Evolutionary conservation across 2,113 vertebrate species (phyloP).

Genomic region (Coregonus clupeaformis): DNA sequence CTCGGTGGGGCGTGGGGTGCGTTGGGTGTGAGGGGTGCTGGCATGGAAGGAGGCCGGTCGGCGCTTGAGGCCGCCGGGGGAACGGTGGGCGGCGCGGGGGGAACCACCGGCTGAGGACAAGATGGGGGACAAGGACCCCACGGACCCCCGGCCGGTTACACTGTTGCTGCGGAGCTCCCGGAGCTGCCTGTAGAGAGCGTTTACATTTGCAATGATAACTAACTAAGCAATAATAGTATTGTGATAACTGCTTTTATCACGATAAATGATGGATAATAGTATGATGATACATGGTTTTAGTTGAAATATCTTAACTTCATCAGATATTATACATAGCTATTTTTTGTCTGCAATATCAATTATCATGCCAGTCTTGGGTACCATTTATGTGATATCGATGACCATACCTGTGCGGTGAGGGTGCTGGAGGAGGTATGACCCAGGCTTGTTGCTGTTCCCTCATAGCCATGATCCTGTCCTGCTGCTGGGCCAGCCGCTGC

Average conservation of each 20-base stretch:
- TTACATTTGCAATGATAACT: neutral
- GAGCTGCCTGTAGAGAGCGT: conserved; percentile 77
- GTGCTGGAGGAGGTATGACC: conserved; percentile 88
- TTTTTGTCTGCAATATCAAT: too few relatives aligned
- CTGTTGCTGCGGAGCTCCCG: conserved; percentile 81
- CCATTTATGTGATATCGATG: too few relatives aligned
- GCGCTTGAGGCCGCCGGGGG: conserved; percentile 82
- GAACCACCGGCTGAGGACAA: conserved; percentile 81
- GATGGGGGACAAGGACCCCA: conserved; percentile 78
- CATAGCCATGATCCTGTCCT: conserved; percentile 95
- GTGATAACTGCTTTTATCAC: neutral
- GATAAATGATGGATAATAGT: neutral
- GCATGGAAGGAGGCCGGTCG: conserved; percentile 84
- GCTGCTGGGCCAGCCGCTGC: conserved; percentile 93
- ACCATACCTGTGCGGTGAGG: conserved; percentile 85
- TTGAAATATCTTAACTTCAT: too few relatives aligned
- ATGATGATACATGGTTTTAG: too few relatives aligned
- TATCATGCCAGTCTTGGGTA: too few relatives aligned
- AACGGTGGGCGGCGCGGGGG: conserved; percentile 78
- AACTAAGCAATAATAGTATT: neutral
- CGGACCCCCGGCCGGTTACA: conserved; percentile 75
- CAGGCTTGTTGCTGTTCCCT: conserved; percentile 87
- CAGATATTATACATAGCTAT: too few relatives aligned
- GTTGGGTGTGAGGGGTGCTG: conserved; percentile 72
- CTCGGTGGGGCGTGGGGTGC: conserved; percentile 91